phyloP scores from a whole-genome alignment of 2,888 invertebrate species.

The Itoplectis maculator region DNA sequence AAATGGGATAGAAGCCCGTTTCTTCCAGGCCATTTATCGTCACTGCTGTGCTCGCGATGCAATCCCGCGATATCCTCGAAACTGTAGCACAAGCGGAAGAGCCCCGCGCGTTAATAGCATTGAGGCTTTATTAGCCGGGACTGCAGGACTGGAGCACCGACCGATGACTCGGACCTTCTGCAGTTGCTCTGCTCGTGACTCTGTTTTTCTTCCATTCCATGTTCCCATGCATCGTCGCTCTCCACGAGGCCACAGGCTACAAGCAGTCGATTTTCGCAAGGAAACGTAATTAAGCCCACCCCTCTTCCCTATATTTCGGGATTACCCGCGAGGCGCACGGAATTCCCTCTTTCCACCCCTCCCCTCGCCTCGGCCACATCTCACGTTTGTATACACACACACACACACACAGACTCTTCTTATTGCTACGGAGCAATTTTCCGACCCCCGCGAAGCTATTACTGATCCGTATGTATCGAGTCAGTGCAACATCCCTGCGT shows the following conservation, averaged over 20 bases:
- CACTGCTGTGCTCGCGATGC: slow-evolving; percentile 38
- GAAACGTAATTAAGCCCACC: slow-evolving; percentile 73
- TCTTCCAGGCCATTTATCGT: slow-evolving; percentile 73
- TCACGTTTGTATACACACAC: slow-evolving; percentile 48
- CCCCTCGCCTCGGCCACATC: background rate
- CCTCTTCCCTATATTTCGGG: slow-evolving; percentile 70
- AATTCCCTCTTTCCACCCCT: slow-evolving; percentile 56
- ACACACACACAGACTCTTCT: slow-evolving; percentile 63
- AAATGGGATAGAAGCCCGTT: slow-evolving; percentile 71
- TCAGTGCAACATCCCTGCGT: slow-evolving; percentile 55
- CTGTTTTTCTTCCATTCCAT: slow-evolving; percentile 54
- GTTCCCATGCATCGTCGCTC: slow-evolving; percentile 1
- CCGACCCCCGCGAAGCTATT: slow-evolving; percentile 69
- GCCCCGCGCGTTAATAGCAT: slow-evolving; percentile 70
- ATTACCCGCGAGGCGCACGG: slow-evolving; percentile 66
- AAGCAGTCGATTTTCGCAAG: slow-evolving; percentile 71
- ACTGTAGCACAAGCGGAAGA: slow-evolving; percentile 59
- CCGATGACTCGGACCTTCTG: slow-evolving; percentile 74
- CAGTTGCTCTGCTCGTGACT: slow-evolving; percentile 40
- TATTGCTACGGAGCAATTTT: slow-evolving; percentile 70
- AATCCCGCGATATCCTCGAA: slow-evolving; percentile 52
- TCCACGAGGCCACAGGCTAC: slow-evolving; percentile 21
- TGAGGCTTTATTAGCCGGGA: slow-evolving; percentile 71
- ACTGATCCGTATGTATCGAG: slow-evolving; percentile 66
- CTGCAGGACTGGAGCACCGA: background rate